Base-by-base conservation (phyloP, 1,140 invertebrate genomes). In the Episyrphus balteatus region DNA sequence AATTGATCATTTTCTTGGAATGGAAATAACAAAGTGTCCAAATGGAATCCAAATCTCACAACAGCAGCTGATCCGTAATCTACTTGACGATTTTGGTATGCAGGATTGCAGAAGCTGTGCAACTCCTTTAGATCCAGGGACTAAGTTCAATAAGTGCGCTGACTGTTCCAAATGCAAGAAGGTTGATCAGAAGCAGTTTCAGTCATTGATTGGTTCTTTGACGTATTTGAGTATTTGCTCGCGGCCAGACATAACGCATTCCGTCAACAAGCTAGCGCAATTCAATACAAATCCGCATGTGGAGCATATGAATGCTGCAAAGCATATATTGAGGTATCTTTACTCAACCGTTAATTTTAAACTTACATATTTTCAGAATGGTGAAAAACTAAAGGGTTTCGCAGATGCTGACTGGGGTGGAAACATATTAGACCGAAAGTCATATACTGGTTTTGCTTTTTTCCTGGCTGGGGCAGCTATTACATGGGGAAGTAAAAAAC, bases 401-500 rank as follows among this genome's bases (percentile, higher is more conserved):
- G 15, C 17, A 36, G 49, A 50, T 47, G 31, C 44, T 9, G 52
- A 50, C 70, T 69, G 60, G 62, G 63, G 55, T 12, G 56, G 57
- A 19, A 51, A 62, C 57, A 15, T 13, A 26, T 31, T 40, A 13
- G 61, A 65, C 39, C 53, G 60, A 38, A 56, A 55, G 33, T 65
- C 57, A 12, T 64, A 53, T 51, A 60, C 62, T 17, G 68, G 66
- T 7, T 70, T 56, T 54, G 46, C 55, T 17, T 61, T 65, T 53
- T 42, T 50, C 30, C 40, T 62, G 10, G 49, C 45, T 41, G 52
- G 52, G 19, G 50, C 31, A 26, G 41, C 55, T n/a, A 52, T 69
- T 15, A 51, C 51, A 11, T 68, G 59, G 58, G 44, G 51, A 42
- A 51, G 48, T 18, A 51, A 50, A 30, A 69, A 69, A 39, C 68